phyloP scores from a whole-genome alignment of 2,113 vertebrate genomes.

The Procavia capensis region DNA sequence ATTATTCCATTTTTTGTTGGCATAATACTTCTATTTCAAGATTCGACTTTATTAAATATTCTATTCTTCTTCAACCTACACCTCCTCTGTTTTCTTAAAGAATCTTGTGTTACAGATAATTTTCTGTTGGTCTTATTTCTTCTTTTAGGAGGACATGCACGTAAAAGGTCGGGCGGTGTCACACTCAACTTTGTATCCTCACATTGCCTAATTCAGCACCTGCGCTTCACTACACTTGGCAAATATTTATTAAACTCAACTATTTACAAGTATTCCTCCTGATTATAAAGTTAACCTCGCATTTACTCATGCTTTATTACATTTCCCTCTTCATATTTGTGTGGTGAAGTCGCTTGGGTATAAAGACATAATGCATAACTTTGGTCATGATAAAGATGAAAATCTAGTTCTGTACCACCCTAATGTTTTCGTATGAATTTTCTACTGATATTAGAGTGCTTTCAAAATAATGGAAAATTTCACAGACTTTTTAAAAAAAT shows the following conservation, averaged over 20 bases:
- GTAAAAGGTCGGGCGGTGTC: neutral
- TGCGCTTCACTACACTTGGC: neutral
- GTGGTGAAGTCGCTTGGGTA: neutral
- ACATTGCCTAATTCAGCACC: neutral
- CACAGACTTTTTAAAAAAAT: neutral
- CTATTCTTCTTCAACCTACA: neutral
- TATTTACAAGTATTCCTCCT: constrained; percentile 26
- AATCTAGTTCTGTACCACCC: neutral
- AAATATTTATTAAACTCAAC: constrained; percentile 27
- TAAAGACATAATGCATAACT: neutral
- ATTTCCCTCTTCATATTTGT: neutral
- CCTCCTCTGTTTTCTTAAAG: neutral
- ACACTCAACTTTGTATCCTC: neutral
- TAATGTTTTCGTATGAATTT: neutral
- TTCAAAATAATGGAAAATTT: constrained; percentile 30
- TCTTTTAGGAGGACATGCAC: neutral
- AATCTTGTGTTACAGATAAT: neutral
- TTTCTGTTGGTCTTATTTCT: neutral
- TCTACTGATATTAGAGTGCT: neutral
- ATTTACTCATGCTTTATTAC: neutral
- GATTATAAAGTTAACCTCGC: neutral
- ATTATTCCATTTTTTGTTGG: neutral
- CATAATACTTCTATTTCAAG: neutral
- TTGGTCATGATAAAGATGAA: constrained; percentile 13
- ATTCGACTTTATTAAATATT: neutral